These are phyloP conservation scores for Prionailurus viverrinus DNA, from an alignment of 2,113 vertebrate species.

Conservation along the genomic window DNA sequence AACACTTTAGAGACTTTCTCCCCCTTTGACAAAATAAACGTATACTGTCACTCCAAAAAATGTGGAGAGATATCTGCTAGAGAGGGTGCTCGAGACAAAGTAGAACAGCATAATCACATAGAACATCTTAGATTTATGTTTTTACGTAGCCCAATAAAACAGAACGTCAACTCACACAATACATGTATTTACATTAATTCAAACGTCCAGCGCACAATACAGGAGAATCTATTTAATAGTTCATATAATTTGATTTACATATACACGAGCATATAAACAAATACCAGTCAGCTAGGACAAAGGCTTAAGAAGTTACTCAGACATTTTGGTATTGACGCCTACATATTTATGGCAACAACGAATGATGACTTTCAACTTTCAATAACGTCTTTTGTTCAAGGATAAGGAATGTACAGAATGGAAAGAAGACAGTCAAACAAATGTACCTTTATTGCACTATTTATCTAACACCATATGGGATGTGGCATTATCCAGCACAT, in stretches of 20 bases:
- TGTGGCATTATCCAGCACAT: neutral
- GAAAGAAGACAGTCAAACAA: slow-evolving; percentile 52
- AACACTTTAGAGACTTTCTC: neutral
- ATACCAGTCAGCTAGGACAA: slow-evolving; percentile 3
- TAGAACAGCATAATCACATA: slow-evolving; percentile 30
- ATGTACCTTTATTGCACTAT: slow-evolving; percentile 2
- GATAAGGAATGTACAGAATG: slow-evolving; percentile 21
- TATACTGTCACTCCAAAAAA: neutral
- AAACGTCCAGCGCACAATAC: slow-evolving; percentile 47
- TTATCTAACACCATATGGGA: neutral
- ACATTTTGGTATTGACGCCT: slow-evolving; percentile 54
- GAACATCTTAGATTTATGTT: slow-evolving; percentile 57
- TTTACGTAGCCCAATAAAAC: slow-evolving; percentile 63
- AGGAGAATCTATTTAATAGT: neutral
- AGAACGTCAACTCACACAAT: slow-evolving; percentile 53
- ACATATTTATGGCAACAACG: slow-evolving; percentile 51
- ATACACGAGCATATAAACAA: slow-evolving; percentile 62
- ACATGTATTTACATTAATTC: slow-evolving; percentile 72
- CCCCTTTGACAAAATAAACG: neutral
- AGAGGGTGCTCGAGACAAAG: neutral
- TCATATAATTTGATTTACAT: slow-evolving; percentile 65
- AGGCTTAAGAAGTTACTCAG: slow-evolving; percentile 48
- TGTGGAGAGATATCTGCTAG: slow-evolving; percentile 13
- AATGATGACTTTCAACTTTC: slow-evolving; percentile 39
- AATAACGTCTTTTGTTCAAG: slow-evolving; percentile 22